phyloP scores from a whole-genome alignment of 2,797 vertebrate genomes.

The Xyrichtys novacula region DNA sequence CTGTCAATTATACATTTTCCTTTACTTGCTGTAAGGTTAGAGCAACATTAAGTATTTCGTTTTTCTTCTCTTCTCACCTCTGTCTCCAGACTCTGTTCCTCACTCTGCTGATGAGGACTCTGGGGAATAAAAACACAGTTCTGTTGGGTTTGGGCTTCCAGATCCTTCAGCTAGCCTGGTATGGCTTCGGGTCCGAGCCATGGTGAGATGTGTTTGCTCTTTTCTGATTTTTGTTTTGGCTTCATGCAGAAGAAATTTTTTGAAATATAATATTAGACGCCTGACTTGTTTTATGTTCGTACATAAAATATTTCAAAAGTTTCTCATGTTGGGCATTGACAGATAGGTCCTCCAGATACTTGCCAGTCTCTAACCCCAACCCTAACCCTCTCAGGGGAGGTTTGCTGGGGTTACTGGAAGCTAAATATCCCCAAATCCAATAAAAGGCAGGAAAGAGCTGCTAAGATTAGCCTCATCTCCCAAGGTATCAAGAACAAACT shows the following conservation, averaged over 20 bases:
- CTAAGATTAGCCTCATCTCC: neutral
- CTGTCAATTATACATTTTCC: neutral
- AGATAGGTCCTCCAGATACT: no score
- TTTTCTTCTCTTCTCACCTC: neutral
- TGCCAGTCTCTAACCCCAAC: no score
- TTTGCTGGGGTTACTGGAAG: neutral
- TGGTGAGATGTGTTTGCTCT: conserved; percentile 86
- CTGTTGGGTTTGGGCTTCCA: conserved; percentile 95
- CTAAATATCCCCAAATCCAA: neutral
- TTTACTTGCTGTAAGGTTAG: neutral
- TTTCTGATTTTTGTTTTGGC: neutral
- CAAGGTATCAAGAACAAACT: neutral
- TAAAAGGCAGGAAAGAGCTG: neutral
- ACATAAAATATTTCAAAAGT: no score
- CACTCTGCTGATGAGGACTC: conserved; percentile 91
- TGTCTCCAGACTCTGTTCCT: conserved; percentile 90
- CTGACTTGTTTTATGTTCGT: neutral
- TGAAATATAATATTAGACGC: no score
- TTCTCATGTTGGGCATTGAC: no score
- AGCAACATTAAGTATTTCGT: neutral
- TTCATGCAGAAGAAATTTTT: neutral
- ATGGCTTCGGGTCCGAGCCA: conserved; percentile 93
- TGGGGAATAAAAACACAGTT: conserved; percentile 97
- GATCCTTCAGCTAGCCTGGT: conserved; percentile 93
- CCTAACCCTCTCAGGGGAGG: neutral